Conservation (phyloP, 2,113 vertebrate species). For the Brachypteracias leptosomus region DNA sequence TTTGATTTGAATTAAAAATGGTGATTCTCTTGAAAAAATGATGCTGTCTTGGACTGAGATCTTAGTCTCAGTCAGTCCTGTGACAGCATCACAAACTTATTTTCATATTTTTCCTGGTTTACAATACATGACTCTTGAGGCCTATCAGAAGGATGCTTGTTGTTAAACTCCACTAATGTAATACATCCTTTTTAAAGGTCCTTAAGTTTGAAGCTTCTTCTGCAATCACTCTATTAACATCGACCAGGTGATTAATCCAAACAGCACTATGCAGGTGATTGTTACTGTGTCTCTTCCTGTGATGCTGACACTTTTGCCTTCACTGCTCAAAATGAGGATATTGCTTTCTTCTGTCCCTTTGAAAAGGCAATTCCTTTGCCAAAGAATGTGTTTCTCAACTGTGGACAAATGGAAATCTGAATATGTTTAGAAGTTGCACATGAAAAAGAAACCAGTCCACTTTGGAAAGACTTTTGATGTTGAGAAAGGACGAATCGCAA, state of each 20-base stretch:
- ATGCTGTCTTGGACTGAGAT: background rate
- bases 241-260: background rate
- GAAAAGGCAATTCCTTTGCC: background rate
- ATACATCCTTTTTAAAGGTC: background rate
- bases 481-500: background rate
- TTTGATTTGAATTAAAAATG: background rate
- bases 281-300: background rate
- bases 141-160: background rate
- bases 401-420: constrained; percentile 6
- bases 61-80: background rate
- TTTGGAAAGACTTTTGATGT: background rate
- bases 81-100: background rate
- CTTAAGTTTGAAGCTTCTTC: background rate
- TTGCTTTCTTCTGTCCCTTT: background rate
- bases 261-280: background rate
- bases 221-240: background rate
- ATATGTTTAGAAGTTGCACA: background rate
- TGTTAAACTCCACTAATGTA: background rate
- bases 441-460: background rate
- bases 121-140: background rate
- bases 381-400: background rate
- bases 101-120: background rate
- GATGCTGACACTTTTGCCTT: background rate
- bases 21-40: background rate
- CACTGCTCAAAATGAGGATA: background rate